phyloP scores from a whole-genome alignment of 1,140 invertebrate genomes.

The Cherax destructor region DNA sequence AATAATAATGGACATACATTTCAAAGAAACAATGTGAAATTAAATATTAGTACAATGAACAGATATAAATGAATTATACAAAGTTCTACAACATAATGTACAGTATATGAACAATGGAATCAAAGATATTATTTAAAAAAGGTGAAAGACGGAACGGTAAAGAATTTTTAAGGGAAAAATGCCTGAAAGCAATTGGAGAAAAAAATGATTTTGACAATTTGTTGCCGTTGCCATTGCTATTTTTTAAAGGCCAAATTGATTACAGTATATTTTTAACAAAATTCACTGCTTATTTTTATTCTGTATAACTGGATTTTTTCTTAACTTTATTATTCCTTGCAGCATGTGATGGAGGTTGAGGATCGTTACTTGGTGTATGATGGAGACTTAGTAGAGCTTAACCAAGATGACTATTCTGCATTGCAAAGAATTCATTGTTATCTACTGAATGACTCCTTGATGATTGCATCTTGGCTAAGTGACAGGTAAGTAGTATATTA shows the following conservation, averaged over 20 bases:
- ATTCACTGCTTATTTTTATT: neutral
- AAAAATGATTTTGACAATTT: no score
- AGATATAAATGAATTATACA: no score
- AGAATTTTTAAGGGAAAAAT: no score
- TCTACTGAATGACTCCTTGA: slow-evolving; percentile 91
- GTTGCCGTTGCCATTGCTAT: no score
- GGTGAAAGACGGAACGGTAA: no score
- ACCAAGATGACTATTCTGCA: slow-evolving; percentile 89
- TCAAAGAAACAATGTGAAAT: no score
- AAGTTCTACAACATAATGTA: no score
- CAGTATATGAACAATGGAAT: no score
- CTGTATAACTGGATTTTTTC: neutral
- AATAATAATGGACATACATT: neutral
- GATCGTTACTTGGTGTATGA: slow-evolving; percentile 88
- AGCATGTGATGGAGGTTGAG: slow-evolving; percentile 81
- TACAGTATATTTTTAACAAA: neutral
- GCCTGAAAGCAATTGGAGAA: no score
- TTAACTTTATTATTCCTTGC: neutral
- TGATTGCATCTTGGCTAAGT: slow-evolving; percentile 85
- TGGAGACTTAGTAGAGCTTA: slow-evolving; percentile 92
- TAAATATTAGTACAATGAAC: no score
- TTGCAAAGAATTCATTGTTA: slow-evolving; percentile 94
- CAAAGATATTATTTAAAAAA: no score
- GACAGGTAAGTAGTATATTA: slow-evolving; percentile 75
- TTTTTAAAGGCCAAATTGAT: no score